Evolutionary conservation across 2,797 vertebrate species (phyloP).

Genomic region (Parotocinclus haroldoi): DNA sequence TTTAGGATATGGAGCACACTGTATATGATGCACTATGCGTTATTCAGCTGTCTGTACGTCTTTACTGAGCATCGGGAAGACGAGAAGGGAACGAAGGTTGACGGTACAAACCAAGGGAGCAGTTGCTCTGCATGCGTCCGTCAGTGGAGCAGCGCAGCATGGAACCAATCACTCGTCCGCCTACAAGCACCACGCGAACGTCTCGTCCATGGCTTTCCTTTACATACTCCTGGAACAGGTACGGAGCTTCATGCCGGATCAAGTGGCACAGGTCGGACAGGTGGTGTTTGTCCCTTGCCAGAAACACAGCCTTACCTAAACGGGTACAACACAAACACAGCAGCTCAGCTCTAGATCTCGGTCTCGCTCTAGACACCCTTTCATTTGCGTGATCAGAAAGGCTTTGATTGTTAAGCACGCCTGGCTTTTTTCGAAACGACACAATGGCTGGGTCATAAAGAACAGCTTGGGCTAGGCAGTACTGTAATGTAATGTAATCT

Average conservation of each 20-base stretch:
- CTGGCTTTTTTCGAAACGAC: neutral
- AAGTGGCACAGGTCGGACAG: slow-evolving; percentile 86
- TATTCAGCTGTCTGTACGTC: neutral
- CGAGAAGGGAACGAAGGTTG: neutral
- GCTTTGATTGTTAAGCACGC: neutral
- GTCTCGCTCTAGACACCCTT: neutral
- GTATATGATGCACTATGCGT: no score
- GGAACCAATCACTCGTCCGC: slow-evolving; percentile 84
- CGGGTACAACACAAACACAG: slow-evolving; percentile 9
- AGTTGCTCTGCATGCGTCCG: slow-evolving; percentile 93
- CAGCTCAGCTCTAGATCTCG: neutral
- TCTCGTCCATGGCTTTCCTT: slow-evolving; percentile 89
- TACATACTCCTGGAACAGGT: slow-evolving; percentile 90
- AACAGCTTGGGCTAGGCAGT: neutral
- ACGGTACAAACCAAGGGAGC: slow-evolving; percentile 74
- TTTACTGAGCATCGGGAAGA: no score
- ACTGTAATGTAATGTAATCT: no score
- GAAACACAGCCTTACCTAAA: slow-evolving; percentile 87
- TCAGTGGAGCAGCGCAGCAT: slow-evolving; percentile 90
- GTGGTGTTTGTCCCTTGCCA: slow-evolving; percentile 87
- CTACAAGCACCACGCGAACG: slow-evolving; percentile 85
- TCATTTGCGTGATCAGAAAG: neutral
- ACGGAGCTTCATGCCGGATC: slow-evolving; percentile 86
- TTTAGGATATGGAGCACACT: no score
- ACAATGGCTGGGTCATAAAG: neutral